Conservation (phyloP, 2,113 vertebrate species). For the Ochotona curzoniae region DNA sequence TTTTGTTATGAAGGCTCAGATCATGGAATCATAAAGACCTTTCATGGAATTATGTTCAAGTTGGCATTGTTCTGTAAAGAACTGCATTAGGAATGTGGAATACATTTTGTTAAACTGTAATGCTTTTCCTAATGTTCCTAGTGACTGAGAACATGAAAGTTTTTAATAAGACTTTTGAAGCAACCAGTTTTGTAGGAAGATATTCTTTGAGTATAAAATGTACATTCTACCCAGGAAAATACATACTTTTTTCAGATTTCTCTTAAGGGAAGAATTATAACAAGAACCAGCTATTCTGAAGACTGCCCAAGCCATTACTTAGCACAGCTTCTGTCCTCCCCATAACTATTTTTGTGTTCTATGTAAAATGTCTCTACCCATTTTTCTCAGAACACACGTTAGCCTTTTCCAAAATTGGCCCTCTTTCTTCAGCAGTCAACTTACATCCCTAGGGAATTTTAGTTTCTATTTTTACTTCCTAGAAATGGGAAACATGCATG, state of each 20-base stretch:
- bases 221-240: conserved; percentile 53
- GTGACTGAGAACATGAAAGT: not conserved
- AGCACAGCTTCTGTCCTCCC: not conserved
- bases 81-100: conserved; percentile 26
- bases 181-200: conserved; percentile 19
- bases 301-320: conserved; percentile 39
- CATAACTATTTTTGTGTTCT: conserved; percentile 37
- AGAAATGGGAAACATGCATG: conserved; percentile 42
- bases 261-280: conserved; percentile 71
- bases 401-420: conserved; percentile 23
- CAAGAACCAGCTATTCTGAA: conserved; percentile 66
- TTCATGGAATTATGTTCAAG: conserved; percentile 4
- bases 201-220: conserved; percentile 40
- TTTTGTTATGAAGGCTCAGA: conserved; percentile 26
- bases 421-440: conserved; percentile 17
- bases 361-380: not conserved
- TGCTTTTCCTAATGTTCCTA: conserved; percentile 37
- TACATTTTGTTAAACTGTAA: conserved; percentile 44
- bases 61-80: not conserved
- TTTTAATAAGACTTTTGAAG: not conserved
- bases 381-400: conserved; percentile 48
- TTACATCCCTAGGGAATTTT: not conserved
- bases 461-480: conserved; percentile 31
- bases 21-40: not conserved
- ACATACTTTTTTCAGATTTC: not conserved